These are phyloP conservation scores for Rhea americana DNA, from an alignment of 2,113 vertebrate species.

Conservation along the genomic window DNA sequence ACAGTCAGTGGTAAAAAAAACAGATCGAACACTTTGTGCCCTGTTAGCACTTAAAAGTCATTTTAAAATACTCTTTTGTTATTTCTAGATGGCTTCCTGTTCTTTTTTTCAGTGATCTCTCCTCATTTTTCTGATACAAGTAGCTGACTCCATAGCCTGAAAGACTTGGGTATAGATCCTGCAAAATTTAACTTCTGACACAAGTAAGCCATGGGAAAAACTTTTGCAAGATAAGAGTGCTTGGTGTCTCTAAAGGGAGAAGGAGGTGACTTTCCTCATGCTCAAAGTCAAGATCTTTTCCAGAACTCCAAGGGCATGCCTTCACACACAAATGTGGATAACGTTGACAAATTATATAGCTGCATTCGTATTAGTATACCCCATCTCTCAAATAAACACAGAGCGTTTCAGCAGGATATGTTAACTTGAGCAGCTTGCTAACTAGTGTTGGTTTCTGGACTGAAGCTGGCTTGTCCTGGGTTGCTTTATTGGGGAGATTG, in stretches of 20 bases:
- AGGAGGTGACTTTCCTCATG: background rate
- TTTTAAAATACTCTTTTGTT: background rate
- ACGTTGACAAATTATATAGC: background rate
- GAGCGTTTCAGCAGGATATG: background rate
- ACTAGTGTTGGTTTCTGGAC: background rate
- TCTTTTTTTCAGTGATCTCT: slow-evolving; percentile 7
- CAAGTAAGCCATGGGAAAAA: background rate
- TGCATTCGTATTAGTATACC: background rate
- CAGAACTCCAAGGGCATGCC: background rate
- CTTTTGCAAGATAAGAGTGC: background rate
- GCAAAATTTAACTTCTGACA: slow-evolving; percentile 9
- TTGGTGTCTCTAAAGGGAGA: background rate
- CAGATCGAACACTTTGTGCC: slow-evolving; percentile 51
- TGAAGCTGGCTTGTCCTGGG: background rate
- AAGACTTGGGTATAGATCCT: background rate
- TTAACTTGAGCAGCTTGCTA: background rate
- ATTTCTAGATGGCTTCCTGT: slow-evolving; percentile 6
- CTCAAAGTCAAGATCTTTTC: background rate
- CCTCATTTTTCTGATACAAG: background rate
- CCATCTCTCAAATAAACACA: background rate
- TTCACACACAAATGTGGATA: accelerated
- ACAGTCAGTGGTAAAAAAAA: background rate
- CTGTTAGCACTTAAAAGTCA: background rate
- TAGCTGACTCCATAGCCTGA: background rate
- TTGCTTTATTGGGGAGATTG: background rate